phyloP scores from a whole-genome alignment of 2,888 invertebrate genomes.

The Gandaritis pyraliata region DNA sequence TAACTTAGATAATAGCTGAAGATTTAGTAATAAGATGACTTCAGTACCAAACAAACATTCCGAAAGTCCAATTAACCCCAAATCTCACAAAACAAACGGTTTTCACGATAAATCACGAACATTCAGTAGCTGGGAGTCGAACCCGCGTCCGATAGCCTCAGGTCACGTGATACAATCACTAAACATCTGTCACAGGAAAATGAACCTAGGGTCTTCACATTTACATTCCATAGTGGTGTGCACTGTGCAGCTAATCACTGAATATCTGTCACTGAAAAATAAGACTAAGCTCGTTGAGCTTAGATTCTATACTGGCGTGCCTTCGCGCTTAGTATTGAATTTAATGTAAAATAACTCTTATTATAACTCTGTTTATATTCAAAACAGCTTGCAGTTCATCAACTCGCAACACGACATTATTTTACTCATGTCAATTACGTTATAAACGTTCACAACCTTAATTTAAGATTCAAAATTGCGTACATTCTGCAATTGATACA shows the following conservation, averaged over 20 bases:
- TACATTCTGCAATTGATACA: not conserved
- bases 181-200: constrained; percentile 10
- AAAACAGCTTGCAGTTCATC: not conserved
- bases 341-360: constrained; percentile 1
- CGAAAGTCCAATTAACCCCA: constrained; percentile 67
- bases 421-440: not conserved
- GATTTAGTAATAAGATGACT: too few relatives aligned
- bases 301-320: constrained; percentile 4
- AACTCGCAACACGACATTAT: not conserved
- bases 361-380: not conserved
- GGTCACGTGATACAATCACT: constrained; percentile 74
- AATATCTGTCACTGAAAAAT: constrained; percentile 13
- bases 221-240: constrained; percentile 6
- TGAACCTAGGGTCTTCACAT: not conserved
- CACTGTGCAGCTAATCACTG: constrained; percentile 56
- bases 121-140: constrained; percentile 70
- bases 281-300: not conserved
- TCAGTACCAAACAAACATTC: constrained; percentile 25
- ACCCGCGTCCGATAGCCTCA: constrained; percentile 74
- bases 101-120: constrained; percentile 73
- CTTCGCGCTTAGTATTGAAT: not conserved
- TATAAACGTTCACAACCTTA: not conserved
- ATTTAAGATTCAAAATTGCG: not conserved
- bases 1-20: too few relatives aligned
- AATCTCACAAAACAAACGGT: constrained; percentile 58